Percentiles rank a stretch among this genome's conserved stretches.
These are phyloP conservation scores for Ondatra zibethicus DNA, from an alignment of 2,113 vertebrate species.

Conservation along the genomic window DNA sequence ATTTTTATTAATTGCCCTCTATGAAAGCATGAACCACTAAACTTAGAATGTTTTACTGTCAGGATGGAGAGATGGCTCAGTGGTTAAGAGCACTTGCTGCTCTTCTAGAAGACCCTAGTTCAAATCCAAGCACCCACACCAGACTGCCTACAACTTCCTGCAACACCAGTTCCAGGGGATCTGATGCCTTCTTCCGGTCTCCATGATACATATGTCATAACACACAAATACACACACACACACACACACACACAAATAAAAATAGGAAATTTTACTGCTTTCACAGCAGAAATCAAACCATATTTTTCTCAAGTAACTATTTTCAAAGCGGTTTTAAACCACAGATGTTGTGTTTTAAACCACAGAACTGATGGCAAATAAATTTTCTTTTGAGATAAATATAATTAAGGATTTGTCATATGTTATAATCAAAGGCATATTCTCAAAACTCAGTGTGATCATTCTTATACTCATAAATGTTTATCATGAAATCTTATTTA, in stretches of 20 bases:
- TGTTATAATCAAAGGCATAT: not conserved
- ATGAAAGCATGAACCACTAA: not conserved
- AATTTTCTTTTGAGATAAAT: slow-evolving; percentile 3
- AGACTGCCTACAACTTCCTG: not conserved
- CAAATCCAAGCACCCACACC: not conserved
- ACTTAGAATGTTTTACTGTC: not conserved
- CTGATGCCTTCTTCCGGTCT: not conserved
- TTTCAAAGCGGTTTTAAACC: slow-evolving; percentile 45
- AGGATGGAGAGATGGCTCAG: not conserved
- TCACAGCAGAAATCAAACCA: not conserved
- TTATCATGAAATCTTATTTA: not conserved
- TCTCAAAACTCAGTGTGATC: not conserved
- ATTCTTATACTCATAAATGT: not conserved
- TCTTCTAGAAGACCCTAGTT: not conserved
- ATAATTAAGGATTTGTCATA: slow-evolving; percentile 3
- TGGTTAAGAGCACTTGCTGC: not conserved
- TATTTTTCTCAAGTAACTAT: not conserved
- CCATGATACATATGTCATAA: not conserved
- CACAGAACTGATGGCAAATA: not conserved
- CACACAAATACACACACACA: too few relatives aligned
- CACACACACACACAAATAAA: not conserved
- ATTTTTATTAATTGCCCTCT: not conserved
- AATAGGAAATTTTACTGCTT: not conserved
- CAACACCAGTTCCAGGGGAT: not conserved
- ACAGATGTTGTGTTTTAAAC: not conserved